Base-by-base conservation (phyloP, 2,888 invertebrate genomes). In the Spodoptera picta region DNA sequence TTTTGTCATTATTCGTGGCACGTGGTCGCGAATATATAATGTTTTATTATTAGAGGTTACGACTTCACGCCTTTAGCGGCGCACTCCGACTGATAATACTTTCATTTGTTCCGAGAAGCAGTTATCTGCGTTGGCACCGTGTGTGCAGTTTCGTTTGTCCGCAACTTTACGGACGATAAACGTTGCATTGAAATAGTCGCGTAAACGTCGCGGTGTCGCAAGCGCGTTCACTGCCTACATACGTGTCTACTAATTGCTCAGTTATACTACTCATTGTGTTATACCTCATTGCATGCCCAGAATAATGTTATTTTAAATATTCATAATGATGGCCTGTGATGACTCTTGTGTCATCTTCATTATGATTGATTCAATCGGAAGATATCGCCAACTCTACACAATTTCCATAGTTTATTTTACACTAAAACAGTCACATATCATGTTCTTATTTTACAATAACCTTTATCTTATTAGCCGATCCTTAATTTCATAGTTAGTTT, bases 21-120 rank as follows among this genome's bases (percentile, higher is more conserved):
- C 94, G 94, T 94, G 94, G 94, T 81, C 85, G 85, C 87, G 94
- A 94, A 94, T 94, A 94, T 87, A 92, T 93, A 93, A 93, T 92
- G 89, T 92, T 94, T 93, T 92, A 93, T 93, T 91, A 90, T 91
- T 88, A 87, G 80, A 83, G 83, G 89, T 92, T 91, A 94, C 88
- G 90, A 89, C 94, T 93, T 94, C 92, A 93, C 93, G 94, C 88
- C 86, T 92, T 88, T 87, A 85, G 86, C 88, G 89, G 87, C 87
- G 86, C 77, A 79, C 83, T 83, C 83, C 80, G 83, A 90, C 91
- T 93, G 94, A 93, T 92, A 93, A 90, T 89, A 89, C 91, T 92
- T 90, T 90, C 90, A 91, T 91, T 87, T 82, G 90, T 93, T 94
- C 94, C 82, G 83, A 90, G 94, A 94, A 93, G 83, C 81, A 83